phyloP scores from a whole-genome alignment of 2,113 vertebrate species.

The Hirundichthys speculiger region DNA sequence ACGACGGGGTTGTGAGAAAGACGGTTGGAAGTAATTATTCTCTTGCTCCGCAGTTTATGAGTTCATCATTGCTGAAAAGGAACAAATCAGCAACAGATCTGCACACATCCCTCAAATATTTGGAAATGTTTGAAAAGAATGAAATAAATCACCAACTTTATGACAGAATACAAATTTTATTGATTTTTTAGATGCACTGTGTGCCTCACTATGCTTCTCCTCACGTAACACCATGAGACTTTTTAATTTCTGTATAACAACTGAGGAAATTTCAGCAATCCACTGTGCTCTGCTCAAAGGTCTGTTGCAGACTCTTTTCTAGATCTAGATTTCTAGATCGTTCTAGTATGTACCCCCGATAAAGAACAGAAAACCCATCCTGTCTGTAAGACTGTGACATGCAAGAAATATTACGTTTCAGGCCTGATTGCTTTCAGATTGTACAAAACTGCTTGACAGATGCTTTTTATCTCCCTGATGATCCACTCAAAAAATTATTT shows the following conservation, averaged over 20 bases:
- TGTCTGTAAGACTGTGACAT: conserved; percentile 47
- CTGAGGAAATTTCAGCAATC: conserved; percentile 41
- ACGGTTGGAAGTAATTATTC: conserved; percentile 22
- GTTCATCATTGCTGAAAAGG: no score
- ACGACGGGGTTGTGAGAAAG: conserved; percentile 64
- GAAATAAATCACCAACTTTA: neutral
- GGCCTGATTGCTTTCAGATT: conserved; percentile 31
- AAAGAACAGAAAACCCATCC: conserved; percentile 43
- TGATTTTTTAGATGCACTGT: no score
- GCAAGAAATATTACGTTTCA: conserved; percentile 36
- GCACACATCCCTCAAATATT: conserved; percentile 2
- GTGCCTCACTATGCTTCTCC: neutral
- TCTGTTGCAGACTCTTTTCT: conserved; percentile 35
- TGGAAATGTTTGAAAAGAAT: neutral
- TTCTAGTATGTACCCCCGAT: conserved; percentile 42
- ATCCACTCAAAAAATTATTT: conserved; percentile 21
- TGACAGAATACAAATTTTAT: no score
- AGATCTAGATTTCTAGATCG: conserved; percentile 31
- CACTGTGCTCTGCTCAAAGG: neutral
- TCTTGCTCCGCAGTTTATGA: conserved; percentile 17
- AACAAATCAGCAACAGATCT: conserved; percentile 26
- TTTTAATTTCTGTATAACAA: conserved; percentile 28
- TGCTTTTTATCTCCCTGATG: conserved; percentile 20
- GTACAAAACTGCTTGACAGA: conserved; percentile 10
- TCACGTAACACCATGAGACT: conserved; percentile 19